Conservation (phyloP, 2,113 vertebrate species). For the Lipophrys pholis region DNA sequence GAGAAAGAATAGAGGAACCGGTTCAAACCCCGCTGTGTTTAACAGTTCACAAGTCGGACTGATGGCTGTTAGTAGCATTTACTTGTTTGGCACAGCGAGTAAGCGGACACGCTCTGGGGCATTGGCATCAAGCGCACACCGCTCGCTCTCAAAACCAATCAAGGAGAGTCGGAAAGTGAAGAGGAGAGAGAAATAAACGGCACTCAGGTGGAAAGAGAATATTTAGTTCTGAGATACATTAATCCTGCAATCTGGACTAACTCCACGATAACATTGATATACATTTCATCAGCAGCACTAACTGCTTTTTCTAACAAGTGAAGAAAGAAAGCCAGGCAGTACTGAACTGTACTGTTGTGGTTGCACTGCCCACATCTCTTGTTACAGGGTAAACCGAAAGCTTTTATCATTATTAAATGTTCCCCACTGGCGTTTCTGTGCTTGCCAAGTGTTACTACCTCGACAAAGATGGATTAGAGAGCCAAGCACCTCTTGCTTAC, state of each 20-base stretch:
- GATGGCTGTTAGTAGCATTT: constrained; percentile 53
- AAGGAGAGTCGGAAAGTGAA: constrained; percentile 31
- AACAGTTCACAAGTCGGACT: constrained; percentile 53
- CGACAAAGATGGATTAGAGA: constrained; percentile 29
- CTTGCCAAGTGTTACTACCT: constrained; percentile 27
- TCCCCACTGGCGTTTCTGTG: constrained; percentile 12
- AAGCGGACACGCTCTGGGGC: constrained; percentile 48
- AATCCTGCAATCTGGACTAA: constrained; percentile 11
- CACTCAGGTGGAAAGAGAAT: constrained; percentile 15
- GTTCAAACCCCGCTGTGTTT: constrained; percentile 38
- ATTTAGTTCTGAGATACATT: neutral
- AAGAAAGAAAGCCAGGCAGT: neutral
- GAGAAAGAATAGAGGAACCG: constrained; percentile 25
- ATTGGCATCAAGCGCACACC: constrained; percentile 32
- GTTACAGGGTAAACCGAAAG: constrained; percentile 10
- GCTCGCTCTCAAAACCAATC: constrained; percentile 40
- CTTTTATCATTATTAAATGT: constrained; percentile 40
- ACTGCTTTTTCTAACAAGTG: constrained; percentile 11
- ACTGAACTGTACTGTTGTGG: constrained; percentile 1
- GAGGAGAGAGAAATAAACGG: constrained; percentile 13
- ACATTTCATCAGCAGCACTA: constrained; percentile 16
- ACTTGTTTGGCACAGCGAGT: constrained; percentile 50
- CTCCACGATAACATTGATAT: neutral
- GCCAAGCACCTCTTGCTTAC: constrained; percentile 16
- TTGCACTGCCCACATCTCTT: neutral